These are phyloP conservation scores for Lipophrys pholis DNA, from an alignment of 2,113 vertebrate genomes.

Conservation along the genomic window DNA sequence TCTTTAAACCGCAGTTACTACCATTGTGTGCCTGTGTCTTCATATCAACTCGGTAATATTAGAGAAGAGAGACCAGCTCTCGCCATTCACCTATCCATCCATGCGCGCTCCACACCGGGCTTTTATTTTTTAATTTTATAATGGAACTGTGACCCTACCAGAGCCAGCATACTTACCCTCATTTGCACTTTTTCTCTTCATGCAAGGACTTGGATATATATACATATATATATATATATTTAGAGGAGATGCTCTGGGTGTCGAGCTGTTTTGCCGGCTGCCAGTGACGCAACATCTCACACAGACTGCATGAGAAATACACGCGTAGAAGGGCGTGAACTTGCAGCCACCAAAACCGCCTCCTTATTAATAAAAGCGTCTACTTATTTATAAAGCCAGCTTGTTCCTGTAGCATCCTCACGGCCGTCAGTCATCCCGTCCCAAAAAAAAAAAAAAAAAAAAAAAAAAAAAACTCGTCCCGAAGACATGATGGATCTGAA, in stretches of 20 bases:
- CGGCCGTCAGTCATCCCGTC: neutral
- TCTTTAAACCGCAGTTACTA: too few species aligned
- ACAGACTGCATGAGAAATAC: slow-evolving; percentile 61
- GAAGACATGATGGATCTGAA: slow-evolving; percentile 90
- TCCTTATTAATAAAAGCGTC: slow-evolving; percentile 41
- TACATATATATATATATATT: too few species aligned
- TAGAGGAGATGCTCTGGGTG: slow-evolving; percentile 25
- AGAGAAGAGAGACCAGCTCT: slow-evolving; percentile 54
- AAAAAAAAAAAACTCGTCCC: slow-evolving; percentile 12
- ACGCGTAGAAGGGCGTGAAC: slow-evolving; percentile 81
- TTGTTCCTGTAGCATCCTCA: slow-evolving; percentile 6
- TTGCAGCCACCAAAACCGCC: slow-evolving; percentile 48
- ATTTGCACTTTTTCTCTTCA: slow-evolving; percentile 27
- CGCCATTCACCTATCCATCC: slow-evolving; percentile 56
- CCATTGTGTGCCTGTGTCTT: too few species aligned
- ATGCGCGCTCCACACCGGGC: slow-evolving; percentile 57
- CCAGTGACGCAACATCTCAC: slow-evolving; percentile 74
- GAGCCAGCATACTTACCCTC: slow-evolving; percentile 18
- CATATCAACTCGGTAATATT: slow-evolving; percentile 55
- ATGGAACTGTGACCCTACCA: slow-evolving; percentile 57
- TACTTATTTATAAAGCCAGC: slow-evolving; percentile 20
- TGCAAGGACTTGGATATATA: neutral
- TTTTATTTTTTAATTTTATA: slow-evolving; percentile 33
- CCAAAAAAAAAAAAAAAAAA: neutral
- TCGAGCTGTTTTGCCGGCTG: slow-evolving; percentile 38